Conservation (phyloP, 2,797 vertebrate genomes). For the Rhabdophis nuchalis region DNA sequence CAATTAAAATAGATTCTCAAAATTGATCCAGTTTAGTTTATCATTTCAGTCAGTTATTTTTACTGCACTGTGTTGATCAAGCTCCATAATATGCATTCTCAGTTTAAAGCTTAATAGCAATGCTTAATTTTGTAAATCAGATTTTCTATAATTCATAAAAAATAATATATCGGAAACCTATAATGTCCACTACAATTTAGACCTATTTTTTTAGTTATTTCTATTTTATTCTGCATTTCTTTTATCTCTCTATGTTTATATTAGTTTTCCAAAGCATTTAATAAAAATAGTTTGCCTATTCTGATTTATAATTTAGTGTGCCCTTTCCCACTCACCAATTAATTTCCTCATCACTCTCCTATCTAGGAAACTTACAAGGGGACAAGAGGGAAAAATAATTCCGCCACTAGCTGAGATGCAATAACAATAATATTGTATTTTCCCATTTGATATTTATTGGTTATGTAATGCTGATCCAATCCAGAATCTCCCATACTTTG, state of each 20-base stretch:
- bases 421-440: neutral
- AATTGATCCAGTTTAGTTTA: neutral
- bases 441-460: neutral
- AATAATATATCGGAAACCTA: neutral
- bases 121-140: neutral
- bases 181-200: neutral
- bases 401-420: neutral
- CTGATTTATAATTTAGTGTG: neutral
- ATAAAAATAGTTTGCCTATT: neutral
- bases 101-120: neutral
- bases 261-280: neutral
- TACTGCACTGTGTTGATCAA: neutral
- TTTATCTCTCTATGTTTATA: neutral
- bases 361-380: neutral
- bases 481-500: neutral
- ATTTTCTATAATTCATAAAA: neutral
- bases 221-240: neutral
- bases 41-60: neutral
- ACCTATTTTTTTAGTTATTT: neutral
- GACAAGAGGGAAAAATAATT: neutral
- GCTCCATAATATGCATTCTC: neutral
- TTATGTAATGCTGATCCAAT: neutral
- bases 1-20: neutral
- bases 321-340: neutral
- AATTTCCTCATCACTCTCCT: neutral